Percentiles rank a stretch among this genome's conserved stretches.
These are phyloP conservation scores for Oncorhynchus masou DNA, from an alignment of 2,113 vertebrate species.

Conservation along the genomic window DNA sequence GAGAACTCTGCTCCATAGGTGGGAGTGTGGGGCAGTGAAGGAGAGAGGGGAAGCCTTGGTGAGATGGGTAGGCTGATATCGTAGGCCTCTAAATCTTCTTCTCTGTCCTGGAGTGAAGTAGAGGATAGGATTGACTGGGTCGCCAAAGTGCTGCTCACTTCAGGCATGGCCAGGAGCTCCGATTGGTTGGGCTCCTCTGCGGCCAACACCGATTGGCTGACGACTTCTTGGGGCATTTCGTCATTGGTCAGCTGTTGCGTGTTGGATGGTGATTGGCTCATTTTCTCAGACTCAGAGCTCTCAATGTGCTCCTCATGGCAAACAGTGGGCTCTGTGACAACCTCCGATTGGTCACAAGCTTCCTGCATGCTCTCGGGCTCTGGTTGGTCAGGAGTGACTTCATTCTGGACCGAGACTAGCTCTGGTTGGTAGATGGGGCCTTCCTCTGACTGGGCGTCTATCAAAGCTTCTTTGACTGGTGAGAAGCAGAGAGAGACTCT, in stretches of 20 bases:
- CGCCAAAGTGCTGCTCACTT: not conserved
- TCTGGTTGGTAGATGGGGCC: slow-evolving; percentile 7
- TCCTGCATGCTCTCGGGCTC: not conserved
- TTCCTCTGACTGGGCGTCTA: not conserved
- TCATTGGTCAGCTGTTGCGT: not conserved
- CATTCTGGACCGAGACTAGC: not conserved
- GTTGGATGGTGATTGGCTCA: not conserved
- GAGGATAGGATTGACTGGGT: not conserved
- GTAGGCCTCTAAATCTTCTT: not conserved
- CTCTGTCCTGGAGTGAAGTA: slow-evolving; percentile 15
- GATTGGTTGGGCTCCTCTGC: not conserved
- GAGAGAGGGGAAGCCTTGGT: not conserved
- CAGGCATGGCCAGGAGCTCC: not conserved
- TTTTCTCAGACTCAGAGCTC: not conserved
- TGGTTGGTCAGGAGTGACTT: not conserved
- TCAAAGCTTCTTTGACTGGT: slow-evolving; percentile 23
- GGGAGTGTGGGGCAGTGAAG: not conserved
- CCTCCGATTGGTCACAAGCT: not conserved
- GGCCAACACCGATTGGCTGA: not conserved
- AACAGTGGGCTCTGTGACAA: not conserved
- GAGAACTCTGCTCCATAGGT: slow-evolving; percentile 9
- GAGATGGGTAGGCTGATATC: not conserved
- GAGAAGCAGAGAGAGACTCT: slow-evolving; percentile 33
- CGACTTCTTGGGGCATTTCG: not conserved
- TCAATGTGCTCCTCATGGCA: not conserved